A percentile compares a stretch with the other conserved stretches of the same genome.
Evolutionary conservation across 2,888 invertebrate species (phyloP).

Genomic region (Gasteruption jaculator): DNA sequence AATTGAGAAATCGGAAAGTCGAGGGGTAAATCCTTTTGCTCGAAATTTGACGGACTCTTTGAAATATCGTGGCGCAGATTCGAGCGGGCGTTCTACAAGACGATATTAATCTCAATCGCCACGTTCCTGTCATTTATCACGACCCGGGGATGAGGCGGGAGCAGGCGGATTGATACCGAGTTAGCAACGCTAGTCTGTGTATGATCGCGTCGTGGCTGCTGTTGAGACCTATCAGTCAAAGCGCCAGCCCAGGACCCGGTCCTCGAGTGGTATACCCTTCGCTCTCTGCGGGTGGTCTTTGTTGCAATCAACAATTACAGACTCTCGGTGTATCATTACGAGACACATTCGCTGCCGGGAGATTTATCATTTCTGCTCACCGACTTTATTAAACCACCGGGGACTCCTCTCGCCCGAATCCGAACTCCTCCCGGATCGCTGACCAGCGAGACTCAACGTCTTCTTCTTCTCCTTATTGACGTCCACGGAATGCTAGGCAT

Average conservation of each 20-base stretch:
- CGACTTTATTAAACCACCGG: too few relatives aligned
- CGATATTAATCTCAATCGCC: constrained; percentile 49
- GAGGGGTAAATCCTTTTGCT: not conserved
- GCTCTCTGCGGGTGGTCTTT: constrained; percentile 29
- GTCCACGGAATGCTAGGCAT: constrained; percentile 46
- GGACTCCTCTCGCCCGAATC: too few relatives aligned
- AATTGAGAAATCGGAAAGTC: not conserved
- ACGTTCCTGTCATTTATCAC: constrained; percentile 46
- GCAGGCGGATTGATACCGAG: constrained; percentile 42
- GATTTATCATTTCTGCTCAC: too few relatives aligned
- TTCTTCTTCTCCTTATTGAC: constrained; percentile 43
- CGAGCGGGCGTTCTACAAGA: constrained; percentile 16
- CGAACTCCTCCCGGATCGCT: too few relatives aligned
- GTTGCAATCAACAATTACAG: constrained; percentile 25
- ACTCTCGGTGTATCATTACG: too few relatives aligned
- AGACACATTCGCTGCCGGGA: too few relatives aligned
- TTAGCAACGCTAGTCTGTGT: constrained; percentile 43
- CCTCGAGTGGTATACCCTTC: constrained; percentile 18
- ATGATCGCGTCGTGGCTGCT: constrained; percentile 42
- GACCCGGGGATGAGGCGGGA: constrained; percentile 27
- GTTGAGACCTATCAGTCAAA: constrained; percentile 43
- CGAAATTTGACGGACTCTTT: constrained; percentile 11
- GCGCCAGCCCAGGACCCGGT: constrained; percentile 18
- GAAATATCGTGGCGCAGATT: constrained; percentile 18
- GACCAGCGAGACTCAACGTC: constrained; percentile 37